Evolutionary conservation across 1,140 invertebrate genomes (phyloP).

Genomic region (Apis cerana): DNA sequence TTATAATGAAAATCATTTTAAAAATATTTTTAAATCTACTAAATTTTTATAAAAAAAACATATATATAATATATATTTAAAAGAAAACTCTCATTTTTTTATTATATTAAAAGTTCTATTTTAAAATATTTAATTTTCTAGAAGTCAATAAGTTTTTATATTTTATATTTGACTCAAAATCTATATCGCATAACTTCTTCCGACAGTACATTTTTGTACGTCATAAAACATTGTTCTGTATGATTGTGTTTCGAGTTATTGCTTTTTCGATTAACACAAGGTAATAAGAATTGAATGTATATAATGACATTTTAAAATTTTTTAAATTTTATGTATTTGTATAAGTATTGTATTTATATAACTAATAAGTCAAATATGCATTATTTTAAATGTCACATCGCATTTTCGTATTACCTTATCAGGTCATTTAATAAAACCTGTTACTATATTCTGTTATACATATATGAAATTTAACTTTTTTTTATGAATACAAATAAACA

Average conservation of each 20-base stretch:
- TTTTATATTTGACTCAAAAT: slow-evolving; percentile 21
- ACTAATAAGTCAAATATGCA: background rate
- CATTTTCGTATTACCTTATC: slow-evolving; percentile 47
- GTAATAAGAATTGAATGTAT: slow-evolving; percentile 10
- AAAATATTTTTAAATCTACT: background rate
- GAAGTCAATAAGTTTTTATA: slow-evolving; percentile 30
- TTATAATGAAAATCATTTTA: background rate
- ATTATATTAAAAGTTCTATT: background rate
- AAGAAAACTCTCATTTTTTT: background rate
- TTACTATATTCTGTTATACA: slow-evolving; percentile 3
- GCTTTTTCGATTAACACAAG: slow-evolving; percentile 27
- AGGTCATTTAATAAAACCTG: slow-evolving; percentile 34
- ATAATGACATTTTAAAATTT: background rate
- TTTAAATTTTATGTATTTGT: background rate
- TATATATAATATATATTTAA: too few relatives aligned
- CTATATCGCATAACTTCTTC: slow-evolving; percentile 8
- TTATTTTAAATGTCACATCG: slow-evolving; percentile 18
- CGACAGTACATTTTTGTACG: slow-evolving; percentile 13
- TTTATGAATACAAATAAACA: too few relatives aligned
- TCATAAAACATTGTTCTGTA: slow-evolving; percentile 33
- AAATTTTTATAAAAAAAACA: background rate
- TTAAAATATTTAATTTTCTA: background rate
- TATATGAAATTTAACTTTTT: background rate
- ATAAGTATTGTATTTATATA: background rate
- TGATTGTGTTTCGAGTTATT: slow-evolving; percentile 29